Conservation (phyloP, 2,888 invertebrate genomes). For the Stenodera caucasica region DNA sequence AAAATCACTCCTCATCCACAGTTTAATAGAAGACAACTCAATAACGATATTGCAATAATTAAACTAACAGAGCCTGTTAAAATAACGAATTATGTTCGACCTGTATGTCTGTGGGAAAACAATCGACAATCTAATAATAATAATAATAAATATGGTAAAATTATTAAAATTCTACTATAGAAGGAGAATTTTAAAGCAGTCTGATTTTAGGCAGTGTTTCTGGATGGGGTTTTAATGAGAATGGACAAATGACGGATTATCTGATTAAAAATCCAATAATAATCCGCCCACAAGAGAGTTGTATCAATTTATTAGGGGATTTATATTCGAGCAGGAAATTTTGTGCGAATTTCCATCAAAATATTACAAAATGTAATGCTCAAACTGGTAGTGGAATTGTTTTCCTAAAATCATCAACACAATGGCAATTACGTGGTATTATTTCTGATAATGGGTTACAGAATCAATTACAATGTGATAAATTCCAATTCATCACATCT, state of each 20-base stretch:
- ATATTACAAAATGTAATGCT: slow-evolving; percentile 34
- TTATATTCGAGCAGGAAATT: slow-evolving; percentile 64
- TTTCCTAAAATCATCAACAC: background rate
- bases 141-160: slow-evolving; percentile 43
- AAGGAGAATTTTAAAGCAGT: too few species aligned
- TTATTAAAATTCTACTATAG: too few species aligned
- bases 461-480: slow-evolving; percentile 58
- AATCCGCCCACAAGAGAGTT: slow-evolving; percentile 57
- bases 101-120: slow-evolving; percentile 49
- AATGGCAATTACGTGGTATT: slow-evolving; percentile 55
- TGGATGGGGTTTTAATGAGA: slow-evolving; percentile 62
- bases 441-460: slow-evolving; percentile 63
- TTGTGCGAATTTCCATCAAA: slow-evolving; percentile 55
- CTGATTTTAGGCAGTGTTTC: slow-evolving; percentile 37
- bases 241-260: slow-evolving; percentile 61
- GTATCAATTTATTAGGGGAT: slow-evolving; percentile 63
- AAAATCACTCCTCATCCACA: slow-evolving; percentile 46
- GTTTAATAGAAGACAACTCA: slow-evolving; percentile 45
- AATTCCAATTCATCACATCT: slow-evolving; percentile 17
- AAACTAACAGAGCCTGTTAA: slow-evolving; percentile 42
- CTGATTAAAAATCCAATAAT: slow-evolving; percentile 60
- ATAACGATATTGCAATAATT: slow-evolving; percentile 49
- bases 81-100: slow-evolving; percentile 50
- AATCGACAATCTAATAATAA: slow-evolving; percentile 32
- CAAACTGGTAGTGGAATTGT: background rate